Conservation (phyloP, 2,888 invertebrate species). For the Drosophila demipolita region DNA sequence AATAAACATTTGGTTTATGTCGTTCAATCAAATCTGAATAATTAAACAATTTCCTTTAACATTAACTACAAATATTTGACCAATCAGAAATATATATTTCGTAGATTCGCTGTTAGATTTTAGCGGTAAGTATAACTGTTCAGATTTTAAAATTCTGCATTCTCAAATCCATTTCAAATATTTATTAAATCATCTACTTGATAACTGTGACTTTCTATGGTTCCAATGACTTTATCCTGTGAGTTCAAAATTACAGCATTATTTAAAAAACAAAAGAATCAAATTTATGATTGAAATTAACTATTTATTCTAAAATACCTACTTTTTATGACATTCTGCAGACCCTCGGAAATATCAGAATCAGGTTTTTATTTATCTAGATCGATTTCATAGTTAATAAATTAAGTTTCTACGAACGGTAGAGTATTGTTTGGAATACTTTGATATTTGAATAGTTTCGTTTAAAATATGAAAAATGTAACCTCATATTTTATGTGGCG, state of each 20-base stretch:
- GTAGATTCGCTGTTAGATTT: background rate
- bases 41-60: background rate
- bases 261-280: background rate
- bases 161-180: background rate
- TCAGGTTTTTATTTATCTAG: background rate
- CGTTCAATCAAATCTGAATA: background rate
- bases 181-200: background rate
- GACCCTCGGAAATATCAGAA: background rate
- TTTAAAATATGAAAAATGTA: background rate
- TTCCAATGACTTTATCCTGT: background rate
- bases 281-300: background rate
- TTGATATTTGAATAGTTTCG: constrained; percentile 41
- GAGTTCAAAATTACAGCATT: background rate
- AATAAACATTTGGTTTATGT: constrained; percentile 39
- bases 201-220: background rate
- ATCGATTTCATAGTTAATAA: background rate
- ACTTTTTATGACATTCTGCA: no score
- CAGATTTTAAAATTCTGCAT: background rate
- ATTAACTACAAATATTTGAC: background rate
- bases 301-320: no score
- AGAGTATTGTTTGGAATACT: background rate
- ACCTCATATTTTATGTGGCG: background rate
- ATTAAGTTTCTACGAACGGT: background rate
- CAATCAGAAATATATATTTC: background rate
- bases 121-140: background rate